Percentiles rank a stretch among this genome's conserved stretches.
These are phyloP conservation scores for Turritopsis dohrnii DNA, from an alignment of 30 jellyfish, hydroid and myxozoan species.

Conservation along the genomic window DNA sequence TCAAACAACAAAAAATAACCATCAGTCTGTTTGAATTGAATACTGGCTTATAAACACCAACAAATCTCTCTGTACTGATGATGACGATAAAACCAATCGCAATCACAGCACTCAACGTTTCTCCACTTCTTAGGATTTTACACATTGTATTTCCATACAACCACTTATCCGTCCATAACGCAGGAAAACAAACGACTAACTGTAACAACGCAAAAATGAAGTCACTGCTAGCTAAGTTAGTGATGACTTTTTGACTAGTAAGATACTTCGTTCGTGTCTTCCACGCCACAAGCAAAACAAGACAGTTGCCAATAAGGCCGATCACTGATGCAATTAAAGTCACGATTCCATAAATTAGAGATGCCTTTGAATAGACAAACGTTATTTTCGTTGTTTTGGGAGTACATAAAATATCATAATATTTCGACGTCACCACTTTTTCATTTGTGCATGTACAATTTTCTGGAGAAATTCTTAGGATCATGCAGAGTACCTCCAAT, in stretches of 20 bases:
- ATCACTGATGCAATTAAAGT: neutral
- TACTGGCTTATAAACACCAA: slow-evolving; percentile 27
- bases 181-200: slow-evolving; percentile 28
- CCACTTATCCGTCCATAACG: slow-evolving; percentile 17
- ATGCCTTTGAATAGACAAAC: neutral
- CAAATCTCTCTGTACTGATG: slow-evolving; percentile 44
- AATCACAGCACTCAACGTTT: slow-evolving; percentile 13
- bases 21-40: neutral
- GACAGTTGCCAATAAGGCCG: slow-evolving; percentile 9
- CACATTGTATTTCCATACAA: slow-evolving; percentile 6
- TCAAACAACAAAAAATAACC: neutral
- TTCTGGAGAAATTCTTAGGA: neutral
- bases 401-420: neutral
- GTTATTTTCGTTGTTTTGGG: neutral
- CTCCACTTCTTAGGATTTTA: slow-evolving; percentile 7
- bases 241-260: slow-evolving; percentile 26
- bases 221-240: slow-evolving; percentile 36
- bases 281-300: neutral
- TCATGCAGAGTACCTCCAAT: neutral
- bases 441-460: neutral
- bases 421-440: neutral
- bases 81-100: slow-evolving; percentile 36
- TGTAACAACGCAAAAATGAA: slow-evolving; percentile 32
- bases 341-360: neutral
- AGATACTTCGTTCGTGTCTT: neutral